These are phyloP conservation scores for Leptinotarsa defecta DNA, from an alignment of 1,140 invertebrate genomes.

Conservation along the genomic window DNA sequence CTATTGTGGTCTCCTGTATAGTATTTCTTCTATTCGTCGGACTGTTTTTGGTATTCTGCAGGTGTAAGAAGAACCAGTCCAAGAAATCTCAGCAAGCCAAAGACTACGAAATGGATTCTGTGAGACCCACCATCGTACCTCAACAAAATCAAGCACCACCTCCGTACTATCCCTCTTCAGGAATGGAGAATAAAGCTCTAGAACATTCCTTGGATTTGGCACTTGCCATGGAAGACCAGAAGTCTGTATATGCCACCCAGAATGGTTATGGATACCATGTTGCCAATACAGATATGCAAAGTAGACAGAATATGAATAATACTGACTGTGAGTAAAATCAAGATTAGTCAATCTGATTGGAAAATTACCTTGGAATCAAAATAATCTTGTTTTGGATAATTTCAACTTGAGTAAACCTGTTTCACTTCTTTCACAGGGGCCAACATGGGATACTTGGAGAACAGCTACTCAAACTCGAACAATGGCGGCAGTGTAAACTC, in stretches of 20 bases:
- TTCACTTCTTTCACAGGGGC: slow-evolving; percentile 62
- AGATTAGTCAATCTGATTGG: neutral
- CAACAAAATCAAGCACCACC: slow-evolving; percentile 81
- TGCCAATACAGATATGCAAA: slow-evolving; percentile 58
- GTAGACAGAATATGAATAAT: slow-evolving; percentile 70
- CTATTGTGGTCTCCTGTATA: slow-evolving; percentile 79
- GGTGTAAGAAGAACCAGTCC: slow-evolving; percentile 76
- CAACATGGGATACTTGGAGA: slow-evolving; percentile 87
- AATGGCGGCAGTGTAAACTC: slow-evolving; percentile 92
- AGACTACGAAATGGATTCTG: slow-evolving; percentile 87
- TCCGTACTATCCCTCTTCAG: slow-evolving; percentile 81
- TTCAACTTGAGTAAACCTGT: neutral
- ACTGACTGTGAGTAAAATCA: slow-evolving; percentile 68
- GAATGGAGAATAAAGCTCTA: slow-evolving; percentile 88
- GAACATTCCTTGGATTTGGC: slow-evolving; percentile 85
- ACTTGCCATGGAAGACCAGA: slow-evolving; percentile 79
- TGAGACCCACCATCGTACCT: slow-evolving; percentile 76
- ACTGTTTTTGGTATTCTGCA: slow-evolving; percentile 81
- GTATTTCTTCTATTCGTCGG: slow-evolving; percentile 79
- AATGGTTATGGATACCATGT: slow-evolving; percentile 83
- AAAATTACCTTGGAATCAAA: neutral
- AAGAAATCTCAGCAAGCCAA: slow-evolving; percentile 78
- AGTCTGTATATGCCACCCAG: slow-evolving; percentile 78
- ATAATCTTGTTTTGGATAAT: neutral
- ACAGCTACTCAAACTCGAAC: slow-evolving; percentile 90